A percentile compares a stretch with the other conserved stretches of the same genome.
Conservation (phyloP, 30 jellyfish, hydroid and myxozoan species). For the Sanderia malayensis region DNA sequence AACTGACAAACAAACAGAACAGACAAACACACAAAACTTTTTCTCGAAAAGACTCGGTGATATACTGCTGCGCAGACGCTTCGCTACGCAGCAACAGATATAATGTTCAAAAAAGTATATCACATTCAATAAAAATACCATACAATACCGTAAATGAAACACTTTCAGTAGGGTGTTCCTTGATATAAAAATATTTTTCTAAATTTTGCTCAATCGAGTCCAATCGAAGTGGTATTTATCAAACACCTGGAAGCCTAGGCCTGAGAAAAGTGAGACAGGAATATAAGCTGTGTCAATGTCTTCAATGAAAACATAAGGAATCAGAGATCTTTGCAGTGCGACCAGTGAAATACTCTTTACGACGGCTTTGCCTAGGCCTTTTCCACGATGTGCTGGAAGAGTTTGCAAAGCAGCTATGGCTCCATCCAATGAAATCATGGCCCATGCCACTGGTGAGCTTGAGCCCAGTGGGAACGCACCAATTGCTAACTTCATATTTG, state of each 20-base stretch:
- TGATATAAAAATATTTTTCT: too few relatives aligned
- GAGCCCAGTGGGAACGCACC: slow-evolving; percentile 43
- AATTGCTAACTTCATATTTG: slow-evolving; percentile 29
- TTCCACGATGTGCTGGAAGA: slow-evolving; percentile 25
- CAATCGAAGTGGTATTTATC: background rate
- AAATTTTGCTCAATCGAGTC: background rate
- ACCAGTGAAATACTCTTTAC: slow-evolving; percentile 19
- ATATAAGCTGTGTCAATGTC: slow-evolving; percentile 4
- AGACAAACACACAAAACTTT: too few relatives aligned
- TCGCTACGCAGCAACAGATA: too few relatives aligned
- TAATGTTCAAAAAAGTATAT: too few relatives aligned
- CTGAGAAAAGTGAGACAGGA: slow-evolving; percentile 8
- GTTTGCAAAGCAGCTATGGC: slow-evolving; percentile 25
- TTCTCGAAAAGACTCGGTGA: too few relatives aligned
- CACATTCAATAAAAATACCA: too few relatives aligned
- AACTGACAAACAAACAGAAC: too few relatives aligned
- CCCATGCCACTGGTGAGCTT: slow-evolving; percentile 47
- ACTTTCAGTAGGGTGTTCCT: too few relatives aligned
- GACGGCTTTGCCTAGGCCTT: slow-evolving; percentile 51
- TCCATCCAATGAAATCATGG: slow-evolving; percentile 10
- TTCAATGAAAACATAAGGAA: slow-evolving; percentile 41
- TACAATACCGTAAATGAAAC: too few relatives aligned
- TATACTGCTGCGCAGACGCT: too few relatives aligned
- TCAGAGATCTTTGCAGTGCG: background rate
- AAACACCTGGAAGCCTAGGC: slow-evolving; percentile 29